phyloP scores from a whole-genome alignment of 2,113 vertebrate genomes.

The Copsychus sechellarum region DNA sequence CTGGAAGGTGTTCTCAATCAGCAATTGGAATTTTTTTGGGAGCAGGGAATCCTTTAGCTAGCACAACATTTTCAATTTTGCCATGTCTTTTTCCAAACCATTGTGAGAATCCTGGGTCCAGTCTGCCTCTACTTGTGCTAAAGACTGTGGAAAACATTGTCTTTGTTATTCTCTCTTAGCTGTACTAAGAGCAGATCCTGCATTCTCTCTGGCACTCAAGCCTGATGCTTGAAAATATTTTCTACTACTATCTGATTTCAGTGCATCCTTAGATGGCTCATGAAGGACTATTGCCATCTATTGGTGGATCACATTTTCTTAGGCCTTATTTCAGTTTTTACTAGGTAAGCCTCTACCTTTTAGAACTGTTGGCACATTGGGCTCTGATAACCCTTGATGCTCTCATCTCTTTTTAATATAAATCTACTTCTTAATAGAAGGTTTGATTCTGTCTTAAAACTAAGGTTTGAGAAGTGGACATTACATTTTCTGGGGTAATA shows the following conservation, averaged over 20 bases:
- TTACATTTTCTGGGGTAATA: background rate
- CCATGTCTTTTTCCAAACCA: background rate
- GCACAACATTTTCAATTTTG: background rate
- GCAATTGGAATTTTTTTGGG: background rate
- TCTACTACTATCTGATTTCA: background rate
- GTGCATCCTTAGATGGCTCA: background rate
- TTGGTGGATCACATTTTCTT: conserved; percentile 1
- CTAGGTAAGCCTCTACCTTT: background rate
- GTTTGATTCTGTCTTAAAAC: background rate
- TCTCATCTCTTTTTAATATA: background rate
- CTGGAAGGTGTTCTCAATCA: background rate
- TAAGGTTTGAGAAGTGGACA: background rate
- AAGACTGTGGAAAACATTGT: background rate
- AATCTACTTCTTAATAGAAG: background rate
- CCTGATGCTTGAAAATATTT: background rate
- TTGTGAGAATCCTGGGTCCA: background rate
- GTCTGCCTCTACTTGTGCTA: background rate
- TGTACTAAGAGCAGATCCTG: background rate
- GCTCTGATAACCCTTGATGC: background rate
- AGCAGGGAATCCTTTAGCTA: background rate
- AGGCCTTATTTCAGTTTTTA: background rate
- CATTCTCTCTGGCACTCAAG: background rate
- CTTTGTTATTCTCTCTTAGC: background rate
- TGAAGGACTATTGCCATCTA: conserved; percentile 29
- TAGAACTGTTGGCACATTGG: background rate